phyloP scores from a whole-genome alignment of 2,797 vertebrate genomes.

The Arrhamphus sclerolepis region DNA sequence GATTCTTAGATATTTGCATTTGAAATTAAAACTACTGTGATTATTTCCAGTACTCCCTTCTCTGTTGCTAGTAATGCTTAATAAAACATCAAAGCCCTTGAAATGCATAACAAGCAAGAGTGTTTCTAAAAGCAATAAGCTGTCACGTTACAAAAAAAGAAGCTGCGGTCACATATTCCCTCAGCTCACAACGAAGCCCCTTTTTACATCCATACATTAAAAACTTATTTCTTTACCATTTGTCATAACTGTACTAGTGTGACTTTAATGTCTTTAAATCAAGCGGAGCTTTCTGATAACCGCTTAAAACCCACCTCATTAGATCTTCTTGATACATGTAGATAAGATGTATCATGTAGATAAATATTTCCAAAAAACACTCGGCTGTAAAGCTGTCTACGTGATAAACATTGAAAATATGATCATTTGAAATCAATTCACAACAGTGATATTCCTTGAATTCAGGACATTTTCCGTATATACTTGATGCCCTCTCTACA shows the following conservation, averaged over 20 bases:
- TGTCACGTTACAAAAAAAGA: slow-evolving; percentile 40
- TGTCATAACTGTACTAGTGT: slow-evolving; percentile 9
- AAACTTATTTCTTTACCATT: slow-evolving; percentile 18
- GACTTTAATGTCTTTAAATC: slow-evolving; percentile 19
- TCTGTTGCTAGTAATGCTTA: slow-evolving; percentile 16
- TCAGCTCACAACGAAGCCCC: slow-evolving; percentile 10
- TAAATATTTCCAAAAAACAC: slow-evolving; percentile 32
- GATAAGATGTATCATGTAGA: too few relatives aligned
- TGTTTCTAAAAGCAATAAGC: slow-evolving; percentile 49
- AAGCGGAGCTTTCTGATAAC: slow-evolving; percentile 5
- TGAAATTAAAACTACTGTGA: slow-evolving; percentile 14
- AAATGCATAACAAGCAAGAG: slow-evolving; percentile 45
- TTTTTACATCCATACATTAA: slow-evolving; percentile 17
- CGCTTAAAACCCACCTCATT: slow-evolving; percentile 26
- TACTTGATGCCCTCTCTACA: too few relatives aligned
- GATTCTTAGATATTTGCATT: slow-evolving; percentile 13
- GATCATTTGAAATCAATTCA: slow-evolving; percentile 12
- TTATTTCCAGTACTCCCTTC: slow-evolving; percentile 11
- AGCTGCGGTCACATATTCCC: slow-evolving; percentile 35
- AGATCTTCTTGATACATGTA: neutral
- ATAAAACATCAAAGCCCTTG: slow-evolving; percentile 30
- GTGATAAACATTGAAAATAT: slow-evolving; percentile 20
- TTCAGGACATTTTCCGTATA: slow-evolving; percentile 8
- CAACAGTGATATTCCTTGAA: slow-evolving; percentile 1
- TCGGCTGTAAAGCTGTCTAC: slow-evolving; percentile 26